Conservation (phyloP, 2,888 invertebrate genomes). For the Cyclophora albipunctata region DNA sequence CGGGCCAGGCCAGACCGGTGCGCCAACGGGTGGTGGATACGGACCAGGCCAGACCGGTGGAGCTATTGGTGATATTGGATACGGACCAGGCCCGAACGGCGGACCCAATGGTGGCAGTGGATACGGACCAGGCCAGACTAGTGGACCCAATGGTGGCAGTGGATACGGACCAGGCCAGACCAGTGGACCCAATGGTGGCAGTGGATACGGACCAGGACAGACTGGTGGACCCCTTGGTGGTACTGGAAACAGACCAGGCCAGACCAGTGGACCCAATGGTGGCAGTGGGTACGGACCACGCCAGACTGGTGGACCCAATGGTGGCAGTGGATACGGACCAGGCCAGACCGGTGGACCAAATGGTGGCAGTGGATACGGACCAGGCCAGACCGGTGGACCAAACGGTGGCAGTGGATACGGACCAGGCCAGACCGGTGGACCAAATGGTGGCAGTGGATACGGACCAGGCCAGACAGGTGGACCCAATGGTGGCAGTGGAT, state of each 20-base stretch:
- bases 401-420: constrained; percentile 1
- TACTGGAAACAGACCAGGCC: constrained; percentile 5
- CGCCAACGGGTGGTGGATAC: constrained; percentile 6
- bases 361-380: no score
- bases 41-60: constrained; percentile 10
- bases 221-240: not conserved
- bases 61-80: constrained; percentile 2
- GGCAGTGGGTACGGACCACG: no score
- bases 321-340: no score
- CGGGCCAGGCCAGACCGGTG: constrained; percentile 13
- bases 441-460: no score
- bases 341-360: constrained; percentile 6
- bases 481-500: not conserved
- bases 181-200: constrained; percentile 6
- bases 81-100: constrained; percentile 8
- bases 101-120: not conserved
- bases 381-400: constrained; percentile 8
- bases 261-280: no score
- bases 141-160: not conserved
- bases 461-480: no score
- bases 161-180: no score
- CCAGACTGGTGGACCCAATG: no score
- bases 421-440: no score
- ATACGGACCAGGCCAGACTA: no score
- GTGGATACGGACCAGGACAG: constrained; percentile 18